phyloP scores from a whole-genome alignment of 2,888 invertebrate genomes.

The Heteromyza rotundicornis region DNA sequence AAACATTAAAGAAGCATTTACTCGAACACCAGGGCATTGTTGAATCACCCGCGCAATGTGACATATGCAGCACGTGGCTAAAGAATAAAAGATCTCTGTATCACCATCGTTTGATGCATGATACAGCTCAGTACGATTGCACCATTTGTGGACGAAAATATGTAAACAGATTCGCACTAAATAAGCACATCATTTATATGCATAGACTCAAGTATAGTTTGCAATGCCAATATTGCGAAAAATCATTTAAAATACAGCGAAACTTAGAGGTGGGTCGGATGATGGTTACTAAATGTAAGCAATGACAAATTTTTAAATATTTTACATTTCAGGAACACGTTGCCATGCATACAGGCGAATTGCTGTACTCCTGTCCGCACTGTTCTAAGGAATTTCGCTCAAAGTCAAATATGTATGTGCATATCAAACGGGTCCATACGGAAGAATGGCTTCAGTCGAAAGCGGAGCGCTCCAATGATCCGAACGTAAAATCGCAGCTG shows the following conservation, averaged over 20 bases:
- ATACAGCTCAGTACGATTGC: constrained; percentile 44
- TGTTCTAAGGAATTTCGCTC: constrained; percentile 59
- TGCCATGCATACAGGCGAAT: constrained; percentile 59
- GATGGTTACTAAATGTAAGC: too few species aligned
- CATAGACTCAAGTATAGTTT: constrained; percentile 42
- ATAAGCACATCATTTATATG: constrained; percentile 45
- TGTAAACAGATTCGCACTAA: constrained; percentile 39
- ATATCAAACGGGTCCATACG: constrained; percentile 58
- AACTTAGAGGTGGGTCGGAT: constrained; percentile 36
- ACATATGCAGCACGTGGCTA: constrained; percentile 43
- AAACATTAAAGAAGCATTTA: constrained; percentile 43
- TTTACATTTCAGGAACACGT: constrained; percentile 51
- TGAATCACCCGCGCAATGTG: constrained; percentile 41
- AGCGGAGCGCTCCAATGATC: too few species aligned
- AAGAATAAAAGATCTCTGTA: constrained; percentile 44
- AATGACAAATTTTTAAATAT: not conserved
- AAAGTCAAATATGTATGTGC: constrained; percentile 59
- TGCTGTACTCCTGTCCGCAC: constrained; percentile 56
- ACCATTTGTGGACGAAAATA: constrained; percentile 41
- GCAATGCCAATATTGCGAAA: constrained; percentile 40
- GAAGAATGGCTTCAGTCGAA: constrained; percentile 56
- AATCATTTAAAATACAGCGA: constrained; percentile 42
- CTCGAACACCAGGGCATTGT: constrained; percentile 42
- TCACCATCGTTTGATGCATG: constrained; percentile 42
- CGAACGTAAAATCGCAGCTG: too few species aligned